Evolutionary conservation across 2,888 invertebrate genomes (phyloP).

Genomic region (Lottia gigantea): DNA sequence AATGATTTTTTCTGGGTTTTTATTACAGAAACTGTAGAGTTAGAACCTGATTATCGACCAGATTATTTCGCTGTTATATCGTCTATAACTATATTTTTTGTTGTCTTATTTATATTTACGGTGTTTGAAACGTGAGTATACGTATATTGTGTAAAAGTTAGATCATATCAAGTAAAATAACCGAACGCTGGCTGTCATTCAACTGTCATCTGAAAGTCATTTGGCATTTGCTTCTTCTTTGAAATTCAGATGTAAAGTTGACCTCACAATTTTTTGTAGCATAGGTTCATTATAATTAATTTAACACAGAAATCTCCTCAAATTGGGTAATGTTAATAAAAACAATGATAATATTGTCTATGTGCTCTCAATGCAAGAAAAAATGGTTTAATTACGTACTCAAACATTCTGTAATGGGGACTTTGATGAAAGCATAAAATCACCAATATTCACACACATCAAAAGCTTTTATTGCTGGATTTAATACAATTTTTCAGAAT

Average conservation of each 20-base stretch:
- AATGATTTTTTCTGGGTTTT: no score
- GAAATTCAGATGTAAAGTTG: background rate
- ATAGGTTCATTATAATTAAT: no score
- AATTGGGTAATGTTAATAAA: no score
- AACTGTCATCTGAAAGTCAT: no score
- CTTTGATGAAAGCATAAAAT: no score
- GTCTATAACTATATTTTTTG: constrained; percentile 61
- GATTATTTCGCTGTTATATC: constrained; percentile 48
- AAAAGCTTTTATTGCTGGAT: background rate
- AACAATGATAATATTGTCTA: background rate
- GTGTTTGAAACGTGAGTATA: constrained; percentile 68
- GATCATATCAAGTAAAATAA: no score
- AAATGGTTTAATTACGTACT: no score
- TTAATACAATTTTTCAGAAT: constrained; percentile 38
- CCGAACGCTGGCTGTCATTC: no score
- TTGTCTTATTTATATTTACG: constrained; percentile 66
- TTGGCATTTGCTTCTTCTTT: background rate
- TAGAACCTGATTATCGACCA: constrained; percentile 29
- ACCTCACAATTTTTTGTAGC: background rate
- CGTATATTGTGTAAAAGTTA: no score
- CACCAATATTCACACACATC: no score
- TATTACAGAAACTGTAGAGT: constrained; percentile 12
- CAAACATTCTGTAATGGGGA: no score
- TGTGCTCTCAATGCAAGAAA: background rate
- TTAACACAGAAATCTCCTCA: no score